These are phyloP conservation scores for Drosophila trapezifrons DNA, from an alignment of 1,140 invertebrate genomes.

Conservation along the genomic window DNA sequence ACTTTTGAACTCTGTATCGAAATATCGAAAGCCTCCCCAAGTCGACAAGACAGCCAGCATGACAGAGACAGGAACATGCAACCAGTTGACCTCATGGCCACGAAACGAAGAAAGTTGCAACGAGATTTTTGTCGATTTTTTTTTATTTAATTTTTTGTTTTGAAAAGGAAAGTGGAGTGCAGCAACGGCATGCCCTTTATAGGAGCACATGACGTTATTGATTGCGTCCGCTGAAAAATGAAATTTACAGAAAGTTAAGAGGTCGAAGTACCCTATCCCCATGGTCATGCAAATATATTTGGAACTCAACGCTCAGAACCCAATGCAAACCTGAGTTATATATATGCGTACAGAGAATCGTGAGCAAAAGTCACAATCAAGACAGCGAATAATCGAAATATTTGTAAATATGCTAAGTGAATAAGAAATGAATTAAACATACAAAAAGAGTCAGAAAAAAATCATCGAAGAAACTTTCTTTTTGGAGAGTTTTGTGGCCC, in stretches of 20 bases:
- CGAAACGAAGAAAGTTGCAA: slow-evolving; percentile 58
- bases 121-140: slow-evolving; percentile 26
- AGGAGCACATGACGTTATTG: background rate
- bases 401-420: slow-evolving; percentile 41
- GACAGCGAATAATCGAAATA: too few relatives aligned
- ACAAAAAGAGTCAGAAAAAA: slow-evolving; percentile 45
- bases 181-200: slow-evolving; percentile 2
- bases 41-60: slow-evolving; percentile 1
- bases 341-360: background rate
- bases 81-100: slow-evolving; percentile 43
- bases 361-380: slow-evolving; percentile 5
- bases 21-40: slow-evolving; percentile 35
- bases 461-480: slow-evolving; percentile 67
- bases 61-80: slow-evolving; percentile 2
- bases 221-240: background rate
- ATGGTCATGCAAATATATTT: too few relatives aligned
- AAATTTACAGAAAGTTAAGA: background rate
- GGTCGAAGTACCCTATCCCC: too few relatives aligned
- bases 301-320: background rate
- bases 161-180: slow-evolving; percentile 32
- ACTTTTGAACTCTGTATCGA: slow-evolving; percentile 65
- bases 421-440: slow-evolving; percentile 34
- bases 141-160: slow-evolving; percentile 10
- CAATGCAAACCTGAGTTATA: background rate
- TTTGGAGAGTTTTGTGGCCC: slow-evolving; percentile 31